phyloP scores from a whole-genome alignment of 2,113 vertebrate genomes.

The Campylomormyrus tamandua region DNA sequence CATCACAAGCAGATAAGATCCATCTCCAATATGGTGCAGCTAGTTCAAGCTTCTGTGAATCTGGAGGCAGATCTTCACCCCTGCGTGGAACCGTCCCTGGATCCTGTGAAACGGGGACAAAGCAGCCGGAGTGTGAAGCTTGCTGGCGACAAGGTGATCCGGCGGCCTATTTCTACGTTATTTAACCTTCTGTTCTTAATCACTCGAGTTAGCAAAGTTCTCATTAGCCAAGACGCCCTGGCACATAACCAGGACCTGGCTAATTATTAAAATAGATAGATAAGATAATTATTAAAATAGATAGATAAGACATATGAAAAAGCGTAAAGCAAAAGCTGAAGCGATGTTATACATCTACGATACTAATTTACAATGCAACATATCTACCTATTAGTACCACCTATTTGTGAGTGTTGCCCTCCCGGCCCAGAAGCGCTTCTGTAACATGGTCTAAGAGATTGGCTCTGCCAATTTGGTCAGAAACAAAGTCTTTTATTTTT shows the following conservation, averaged over 20 bases:
- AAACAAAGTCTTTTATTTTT: neutral
- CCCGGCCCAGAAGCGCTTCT: rapidly evolving
- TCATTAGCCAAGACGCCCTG: neutral
- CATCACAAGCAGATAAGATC: neutral
- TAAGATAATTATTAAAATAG: neutral
- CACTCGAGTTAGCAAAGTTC: neutral
- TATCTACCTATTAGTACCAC: neutral
- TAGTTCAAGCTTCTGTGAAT: neutral
- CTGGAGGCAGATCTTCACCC: neutral
- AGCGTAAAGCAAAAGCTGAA: neutral
- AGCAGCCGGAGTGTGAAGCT: neutral
- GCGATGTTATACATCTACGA: neutral
- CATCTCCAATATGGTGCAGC: neutral
- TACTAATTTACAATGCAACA: neutral
- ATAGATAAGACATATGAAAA: neutral
- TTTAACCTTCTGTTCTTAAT: neutral
- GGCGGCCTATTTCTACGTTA: neutral
- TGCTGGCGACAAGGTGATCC: neutral
- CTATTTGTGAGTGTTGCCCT: neutral
- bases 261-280: neutral
- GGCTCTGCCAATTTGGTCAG: neutral
- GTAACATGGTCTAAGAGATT: neutral
- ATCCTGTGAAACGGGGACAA: neutral
- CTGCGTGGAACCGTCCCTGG: neutral
- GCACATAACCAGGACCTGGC: neutral